Evolutionary conservation across 30 jellyfish, hydroid and myxozoan genomes (phyloP), one percentile per base, ranked within the genome.

Genomic region (Aurelia aurita complex sp. Pacific): DNA sequence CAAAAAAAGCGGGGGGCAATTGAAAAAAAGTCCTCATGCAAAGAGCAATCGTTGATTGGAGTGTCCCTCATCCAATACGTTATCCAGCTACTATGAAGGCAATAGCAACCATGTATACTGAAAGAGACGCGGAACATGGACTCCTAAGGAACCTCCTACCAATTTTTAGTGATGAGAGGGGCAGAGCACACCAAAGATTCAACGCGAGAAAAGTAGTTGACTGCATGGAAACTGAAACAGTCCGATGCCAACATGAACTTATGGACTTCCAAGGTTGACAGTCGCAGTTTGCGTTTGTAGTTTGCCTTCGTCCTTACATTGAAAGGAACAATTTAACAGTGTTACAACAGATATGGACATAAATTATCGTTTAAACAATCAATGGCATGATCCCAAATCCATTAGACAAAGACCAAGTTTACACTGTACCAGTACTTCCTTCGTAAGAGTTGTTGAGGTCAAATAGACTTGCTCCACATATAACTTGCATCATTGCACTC

Each of bases 11-110:
- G 66, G 66, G 16, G 16, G 66, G 16, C 66, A 55, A 55, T n/a
- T 55, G 14, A 55, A 55, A 55, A 10, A 16, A 55, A 55, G 66
- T 55, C 66, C 66, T 55, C 14, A 10, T 19, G 74, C 34, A n/a
- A n/a, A 57, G 67, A 57, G 65, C 80, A 7, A 69, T 69, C 32
- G 64, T 69, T 33, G 80, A 69, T 33, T 69, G 80, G 65, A 8
- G 80, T 69, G 36, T 69, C 32, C 80, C 80, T 8, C 80, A 69
- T 33, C 80, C 80, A 8, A n/a, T 69, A 8, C 32, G 34, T 17
- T 69, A 7, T 8, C 65, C 67, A 69, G 80, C 80, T 10, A 69
- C 65, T 17, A 69, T n/a, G 80, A 8, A 8, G 67, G 80, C 13
- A 36, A 69, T 69, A 8, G 65, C 35, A 18, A 64, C 11, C 11